Percentiles rank a stretch among this genome's conserved stretches.
Evolutionary conservation across 2,113 vertebrate genomes (phyloP).

Genomic region (Callipepla californica): DNA sequence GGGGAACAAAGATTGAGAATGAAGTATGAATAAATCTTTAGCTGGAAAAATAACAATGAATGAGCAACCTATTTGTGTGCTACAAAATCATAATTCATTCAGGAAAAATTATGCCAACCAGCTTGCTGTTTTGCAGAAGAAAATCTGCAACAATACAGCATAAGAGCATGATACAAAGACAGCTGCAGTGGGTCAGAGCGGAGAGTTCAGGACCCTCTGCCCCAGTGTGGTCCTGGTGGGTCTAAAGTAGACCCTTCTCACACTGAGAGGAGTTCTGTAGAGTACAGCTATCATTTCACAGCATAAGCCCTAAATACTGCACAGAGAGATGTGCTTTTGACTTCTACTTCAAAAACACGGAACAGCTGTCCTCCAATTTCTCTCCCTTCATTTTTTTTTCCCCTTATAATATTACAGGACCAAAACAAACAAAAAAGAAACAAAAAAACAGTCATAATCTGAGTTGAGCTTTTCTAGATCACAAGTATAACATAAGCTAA

Average conservation of each 20-base stretch:
- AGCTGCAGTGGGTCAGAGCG: not conserved
- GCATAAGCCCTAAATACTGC: rapidly evolving
- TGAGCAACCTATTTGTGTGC: not conserved
- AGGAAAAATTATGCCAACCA: not conserved
- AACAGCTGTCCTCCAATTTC: too few relatives aligned
- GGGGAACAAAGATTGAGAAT: not conserved
- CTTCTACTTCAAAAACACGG: not conserved
- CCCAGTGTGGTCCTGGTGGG: not conserved
- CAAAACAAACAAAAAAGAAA: not conserved
- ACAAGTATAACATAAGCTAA: not conserved
- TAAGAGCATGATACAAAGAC: not conserved
- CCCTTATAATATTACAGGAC: rapidly evolving
- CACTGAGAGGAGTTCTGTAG: too few relatives aligned
- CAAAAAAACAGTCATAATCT: not conserved
- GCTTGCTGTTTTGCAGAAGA: not conserved
- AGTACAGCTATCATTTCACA: not conserved
- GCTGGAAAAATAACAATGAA: not conserved
- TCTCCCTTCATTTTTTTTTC: not conserved
- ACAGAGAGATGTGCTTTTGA: not conserved
- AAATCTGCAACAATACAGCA: not conserved
- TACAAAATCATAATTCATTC: not conserved
- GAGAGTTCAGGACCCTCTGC: not conserved
- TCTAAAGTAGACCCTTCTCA: not conserved
- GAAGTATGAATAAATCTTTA: not conserved
- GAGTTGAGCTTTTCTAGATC: not conserved